phyloP scores from a whole-genome alignment of 2,888 invertebrate species.

The Eledone cirrhosa region DNA sequence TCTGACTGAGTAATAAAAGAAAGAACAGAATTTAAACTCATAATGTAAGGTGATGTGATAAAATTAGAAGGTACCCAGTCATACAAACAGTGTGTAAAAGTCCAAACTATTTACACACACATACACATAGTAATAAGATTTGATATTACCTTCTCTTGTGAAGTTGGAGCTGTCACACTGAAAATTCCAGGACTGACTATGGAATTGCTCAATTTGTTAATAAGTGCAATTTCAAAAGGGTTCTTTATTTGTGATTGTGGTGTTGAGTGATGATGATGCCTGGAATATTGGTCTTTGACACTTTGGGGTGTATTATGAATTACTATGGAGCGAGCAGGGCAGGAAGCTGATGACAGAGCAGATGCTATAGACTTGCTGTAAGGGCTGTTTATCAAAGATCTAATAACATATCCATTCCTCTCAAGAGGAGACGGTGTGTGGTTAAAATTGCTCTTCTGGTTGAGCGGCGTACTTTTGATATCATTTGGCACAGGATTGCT shows the following conservation, averaged over 20 bases:
- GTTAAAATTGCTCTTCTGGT: background rate
- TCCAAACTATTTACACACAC: too few species aligned
- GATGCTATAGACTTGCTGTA: background rate
- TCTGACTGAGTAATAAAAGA: too few species aligned
- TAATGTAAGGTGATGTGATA: too few species aligned
- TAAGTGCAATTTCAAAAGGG: conserved; percentile 27
- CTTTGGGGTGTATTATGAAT: background rate
- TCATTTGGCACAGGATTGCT: background rate
- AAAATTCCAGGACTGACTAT: conserved; percentile 18
- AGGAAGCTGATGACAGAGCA: background rate
- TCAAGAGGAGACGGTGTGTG: conserved; percentile 4
- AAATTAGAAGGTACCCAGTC: too few species aligned
- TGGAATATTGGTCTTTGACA: background rate
- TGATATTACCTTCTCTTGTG: background rate
- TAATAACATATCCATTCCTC: background rate
- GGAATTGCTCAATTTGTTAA: conserved; percentile 7
- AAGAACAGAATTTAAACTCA: too few species aligned
- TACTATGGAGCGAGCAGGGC: too few species aligned
- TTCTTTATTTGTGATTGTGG: conserved; percentile 27
- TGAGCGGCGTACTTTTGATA: background rate
- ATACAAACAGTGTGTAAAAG: too few species aligned
- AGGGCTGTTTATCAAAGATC: background rate
- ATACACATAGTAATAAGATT: too few species aligned
- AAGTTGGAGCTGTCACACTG: background rate
- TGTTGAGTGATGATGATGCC: conserved; percentile 11